phyloP scores from a whole-genome alignment of 2,113 vertebrate genomes.

The Psilopsiagon aymara region DNA sequence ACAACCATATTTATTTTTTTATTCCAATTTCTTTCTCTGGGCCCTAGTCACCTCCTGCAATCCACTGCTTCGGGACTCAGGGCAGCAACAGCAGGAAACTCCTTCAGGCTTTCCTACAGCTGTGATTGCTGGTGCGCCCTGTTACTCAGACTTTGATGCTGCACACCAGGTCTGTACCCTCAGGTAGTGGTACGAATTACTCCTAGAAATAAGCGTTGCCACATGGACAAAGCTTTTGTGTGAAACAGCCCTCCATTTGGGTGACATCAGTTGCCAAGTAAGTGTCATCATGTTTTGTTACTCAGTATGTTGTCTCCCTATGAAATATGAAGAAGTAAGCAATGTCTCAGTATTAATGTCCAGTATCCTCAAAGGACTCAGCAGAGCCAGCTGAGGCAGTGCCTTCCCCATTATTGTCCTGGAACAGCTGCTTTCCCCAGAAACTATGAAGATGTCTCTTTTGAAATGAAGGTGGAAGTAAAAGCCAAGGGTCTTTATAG shows the following conservation, averaged over 20 bases:
- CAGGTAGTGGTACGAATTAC: not conserved
- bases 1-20: not conserved
- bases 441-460: not conserved
- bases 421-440: constrained; percentile 28
- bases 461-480: not conserved
- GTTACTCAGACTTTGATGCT: not conserved
- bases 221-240: not conserved
- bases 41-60: not conserved
- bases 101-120: not conserved
- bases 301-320: not conserved
- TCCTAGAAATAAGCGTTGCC: not conserved
- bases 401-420: not conserved
- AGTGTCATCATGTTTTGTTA: not conserved
- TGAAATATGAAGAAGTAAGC: constrained; percentile 10
- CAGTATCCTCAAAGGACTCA: not conserved
- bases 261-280: not conserved
- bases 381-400: not conserved
- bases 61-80: not conserved
- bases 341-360: constrained; percentile 16
- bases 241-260: not conserved
- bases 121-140: not conserved
- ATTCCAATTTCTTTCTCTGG: not conserved
- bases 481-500: not conserved
- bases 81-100: not conserved
- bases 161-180: not conserved